phyloP scores from a whole-genome alignment of 2,888 invertebrate genomes.

The Pantelozetes paolii region DNA sequence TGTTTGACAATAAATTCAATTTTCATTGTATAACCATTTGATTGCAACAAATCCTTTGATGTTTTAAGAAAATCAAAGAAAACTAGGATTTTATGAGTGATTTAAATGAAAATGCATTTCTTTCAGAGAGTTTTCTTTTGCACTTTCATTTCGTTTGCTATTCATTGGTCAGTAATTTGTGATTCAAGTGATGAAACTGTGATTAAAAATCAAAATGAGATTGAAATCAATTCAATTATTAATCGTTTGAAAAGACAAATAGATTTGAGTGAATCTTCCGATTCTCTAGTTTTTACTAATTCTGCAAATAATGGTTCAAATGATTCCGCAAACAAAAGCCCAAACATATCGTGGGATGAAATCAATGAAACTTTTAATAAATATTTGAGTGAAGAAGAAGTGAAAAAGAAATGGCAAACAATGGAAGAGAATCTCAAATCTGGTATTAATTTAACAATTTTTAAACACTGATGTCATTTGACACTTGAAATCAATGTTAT shows the following conservation, averaged over 20 bases:
- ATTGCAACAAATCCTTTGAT: too few relatives aligned
- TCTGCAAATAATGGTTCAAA: background rate
- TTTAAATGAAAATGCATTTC: too few relatives aligned
- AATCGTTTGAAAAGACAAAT: background rate
- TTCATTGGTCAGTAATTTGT: background rate
- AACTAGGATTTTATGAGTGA: too few relatives aligned
- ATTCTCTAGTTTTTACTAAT: background rate
- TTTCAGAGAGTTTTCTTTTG: too few relatives aligned
- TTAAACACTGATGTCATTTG: too few relatives aligned
- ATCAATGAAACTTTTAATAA: conserved; percentile 40
- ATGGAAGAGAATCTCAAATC: conserved; percentile 42
- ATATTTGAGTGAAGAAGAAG: conserved; percentile 40
- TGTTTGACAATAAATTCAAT: too few relatives aligned
- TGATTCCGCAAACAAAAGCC: conserved; percentile 21
- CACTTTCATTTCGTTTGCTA: too few relatives aligned
- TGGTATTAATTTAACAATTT: conserved; percentile 32
- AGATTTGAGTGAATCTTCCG: background rate
- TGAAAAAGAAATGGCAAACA: conserved; percentile 41
- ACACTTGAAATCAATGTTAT: background rate
- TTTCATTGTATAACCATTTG: too few relatives aligned
- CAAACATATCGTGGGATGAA: conserved; percentile 42
- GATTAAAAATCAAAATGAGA: background rate
- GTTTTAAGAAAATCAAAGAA: too few relatives aligned
- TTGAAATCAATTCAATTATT: background rate
- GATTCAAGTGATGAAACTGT: background rate